phyloP scores from a whole-genome alignment of 2,113 vertebrate genomes.

The Sprattus sprattus region DNA sequence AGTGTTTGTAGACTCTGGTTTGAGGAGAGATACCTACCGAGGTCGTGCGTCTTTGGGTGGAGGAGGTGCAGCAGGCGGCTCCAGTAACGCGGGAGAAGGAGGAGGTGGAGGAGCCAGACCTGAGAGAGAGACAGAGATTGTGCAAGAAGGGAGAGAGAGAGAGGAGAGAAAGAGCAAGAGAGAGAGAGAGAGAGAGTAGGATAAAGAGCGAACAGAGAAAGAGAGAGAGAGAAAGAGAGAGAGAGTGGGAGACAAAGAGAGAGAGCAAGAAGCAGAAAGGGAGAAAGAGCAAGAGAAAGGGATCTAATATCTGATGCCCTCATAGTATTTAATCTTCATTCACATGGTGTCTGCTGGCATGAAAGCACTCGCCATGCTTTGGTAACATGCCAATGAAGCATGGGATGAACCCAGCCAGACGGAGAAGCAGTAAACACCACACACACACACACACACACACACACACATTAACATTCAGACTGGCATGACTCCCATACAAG shows the following conservation, averaged over 20 bases:
- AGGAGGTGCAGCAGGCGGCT: constrained; percentile 41
- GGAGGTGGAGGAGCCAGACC: constrained; percentile 51
- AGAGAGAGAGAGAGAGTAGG: neutral
- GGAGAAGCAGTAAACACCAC: constrained; percentile 78
- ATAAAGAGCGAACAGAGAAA: neutral
- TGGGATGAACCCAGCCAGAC: neutral
- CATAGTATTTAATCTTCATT: neutral
- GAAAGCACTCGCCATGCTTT: neutral
- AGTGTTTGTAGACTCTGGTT: too few relatives aligned
- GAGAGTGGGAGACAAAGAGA: too few relatives aligned
- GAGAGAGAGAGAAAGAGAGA: neutral
- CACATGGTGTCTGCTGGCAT: neutral
- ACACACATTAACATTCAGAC: constrained; percentile 58
- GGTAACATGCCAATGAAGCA: neutral
- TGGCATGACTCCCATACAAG: too few relatives aligned
- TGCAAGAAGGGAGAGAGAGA: too few relatives aligned
- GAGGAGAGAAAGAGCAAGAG: neutral
- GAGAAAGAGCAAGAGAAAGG: too few relatives aligned
- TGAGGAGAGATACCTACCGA: constrained; percentile 53
- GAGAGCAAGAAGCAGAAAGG: too few relatives aligned
- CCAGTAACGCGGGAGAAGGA: constrained; percentile 10
- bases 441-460: constrained; percentile 59
- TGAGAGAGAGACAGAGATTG: constrained; percentile 29
- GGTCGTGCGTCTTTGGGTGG: constrained; percentile 62
- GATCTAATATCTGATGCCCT: too few relatives aligned